A percentile compares a stretch with the other conserved stretches of the same genome.
Evolutionary conservation across 2,113 vertebrate species (phyloP).

Genomic region (Uropsilus gracilis): DNA sequence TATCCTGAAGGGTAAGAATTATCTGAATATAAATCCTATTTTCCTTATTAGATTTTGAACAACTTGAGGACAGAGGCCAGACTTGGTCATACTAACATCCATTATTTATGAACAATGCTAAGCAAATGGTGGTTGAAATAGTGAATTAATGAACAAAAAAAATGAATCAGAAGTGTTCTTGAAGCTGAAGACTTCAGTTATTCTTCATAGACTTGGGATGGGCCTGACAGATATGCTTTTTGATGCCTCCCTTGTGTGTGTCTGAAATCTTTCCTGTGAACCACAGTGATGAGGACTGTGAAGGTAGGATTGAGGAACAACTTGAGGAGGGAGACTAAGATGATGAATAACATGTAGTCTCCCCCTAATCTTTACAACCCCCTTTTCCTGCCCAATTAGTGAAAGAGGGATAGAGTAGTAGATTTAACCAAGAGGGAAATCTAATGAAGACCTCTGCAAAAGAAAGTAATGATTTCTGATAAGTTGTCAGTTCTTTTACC

Average conservation of each 20-base stretch:
- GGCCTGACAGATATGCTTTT: slow-evolving; percentile 8
- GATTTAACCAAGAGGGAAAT: neutral
- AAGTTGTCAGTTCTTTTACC: neutral
- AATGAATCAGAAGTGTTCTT: neutral
- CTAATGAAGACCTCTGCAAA: neutral
- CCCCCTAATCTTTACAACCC: no score
- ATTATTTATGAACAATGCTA: neutral
- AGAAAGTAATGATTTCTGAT: neutral
- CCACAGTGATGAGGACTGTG: neutral
- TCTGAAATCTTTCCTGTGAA: neutral
- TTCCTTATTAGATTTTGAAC: neutral
- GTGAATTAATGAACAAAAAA: neutral
- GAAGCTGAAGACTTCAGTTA: neutral
- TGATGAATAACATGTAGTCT: neutral
- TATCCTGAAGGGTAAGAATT: neutral
- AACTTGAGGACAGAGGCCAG: neutral
- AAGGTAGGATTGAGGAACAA: neutral
- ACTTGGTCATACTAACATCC: slow-evolving; percentile 4
- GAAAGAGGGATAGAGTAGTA: neutral
- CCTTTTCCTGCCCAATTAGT: neutral
- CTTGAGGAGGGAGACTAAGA: neutral
- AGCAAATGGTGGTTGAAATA: neutral
- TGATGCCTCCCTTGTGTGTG: neutral
- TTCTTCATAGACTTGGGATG: neutral
- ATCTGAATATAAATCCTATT: slow-evolving; percentile 15